These are phyloP conservation scores for Caenorhabditis panamensis DNA, from an alignment of 2,888 invertebrate genomes.

Conservation along the genomic window DNA sequence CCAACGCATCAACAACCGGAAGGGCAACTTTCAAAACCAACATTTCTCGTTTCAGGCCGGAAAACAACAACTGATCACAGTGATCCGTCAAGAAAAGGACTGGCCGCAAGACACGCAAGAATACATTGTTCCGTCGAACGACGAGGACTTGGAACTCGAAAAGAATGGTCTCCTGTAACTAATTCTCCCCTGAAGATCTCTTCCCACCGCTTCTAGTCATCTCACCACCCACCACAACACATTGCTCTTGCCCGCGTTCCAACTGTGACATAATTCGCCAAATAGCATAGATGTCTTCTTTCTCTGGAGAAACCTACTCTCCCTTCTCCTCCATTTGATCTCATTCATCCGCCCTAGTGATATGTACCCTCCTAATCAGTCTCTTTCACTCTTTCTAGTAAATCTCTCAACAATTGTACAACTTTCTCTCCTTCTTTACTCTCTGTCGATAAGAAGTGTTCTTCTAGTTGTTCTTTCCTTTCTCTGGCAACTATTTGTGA, in stretches of 20 bases:
- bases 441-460: too few species aligned
- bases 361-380: background rate
- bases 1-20: too few species aligned
- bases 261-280: slow-evolving; percentile 34
- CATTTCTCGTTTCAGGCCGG: slow-evolving; percentile 37
- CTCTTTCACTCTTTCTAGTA: slow-evolving; percentile 11
- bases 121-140: slow-evolving; percentile 41
- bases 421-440: background rate
- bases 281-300: slow-evolving; percentile 5
- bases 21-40: too few species aligned
- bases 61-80: slow-evolving; percentile 58
- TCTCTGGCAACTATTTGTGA: slow-evolving; percentile 19
- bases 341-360: slow-evolving; percentile 3
- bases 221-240: background rate
- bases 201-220: background rate
- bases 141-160: slow-evolving; percentile 10
- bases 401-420: slow-evolving; percentile 14
- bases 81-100: slow-evolving; percentile 56
- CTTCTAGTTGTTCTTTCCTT: slow-evolving; percentile 14
- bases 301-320: background rate
- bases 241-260: slow-evolving; percentile 17
- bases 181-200: slow-evolving; percentile 17
- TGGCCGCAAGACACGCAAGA: slow-evolving; percentile 33
- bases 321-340: slow-evolving; percentile 12
- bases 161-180: slow-evolving; percentile 4